phyloP scores from a whole-genome alignment of 1,140 invertebrate genomes.

The Drosophila bocqueti region DNA sequence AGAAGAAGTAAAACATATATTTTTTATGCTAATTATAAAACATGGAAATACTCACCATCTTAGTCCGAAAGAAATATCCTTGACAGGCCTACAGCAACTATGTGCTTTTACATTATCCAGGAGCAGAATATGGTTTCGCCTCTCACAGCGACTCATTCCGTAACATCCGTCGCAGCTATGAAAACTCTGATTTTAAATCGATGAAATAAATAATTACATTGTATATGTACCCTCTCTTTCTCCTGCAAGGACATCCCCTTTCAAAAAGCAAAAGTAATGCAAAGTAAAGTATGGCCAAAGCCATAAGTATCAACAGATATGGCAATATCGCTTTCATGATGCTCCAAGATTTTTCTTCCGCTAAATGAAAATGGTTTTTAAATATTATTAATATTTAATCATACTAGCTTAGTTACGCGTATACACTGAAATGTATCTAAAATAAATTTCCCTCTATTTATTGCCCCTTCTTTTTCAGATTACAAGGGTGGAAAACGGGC shows the following conservation, averaged over 20 bases:
- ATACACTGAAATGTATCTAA: neutral
- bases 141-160: conserved; percentile 3
- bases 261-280: conserved; percentile 7
- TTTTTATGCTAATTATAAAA: too few species aligned
- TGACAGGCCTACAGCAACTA: neutral
- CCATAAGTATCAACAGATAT: conserved; percentile 2
- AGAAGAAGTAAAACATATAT: neutral
- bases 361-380: conserved; percentile 8
- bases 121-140: conserved; percentile 12
- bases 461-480: conserved; percentile 8
- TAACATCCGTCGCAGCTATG: neutral
- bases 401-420: neutral
- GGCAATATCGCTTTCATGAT: conserved; percentile 1
- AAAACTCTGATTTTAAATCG: neutral
- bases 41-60: neutral
- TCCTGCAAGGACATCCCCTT: conserved; percentile 1
- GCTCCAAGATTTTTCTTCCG: neutral
- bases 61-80: conserved; percentile 4
- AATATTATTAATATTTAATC: neutral
- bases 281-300: conserved; percentile 14
- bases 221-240: neutral
- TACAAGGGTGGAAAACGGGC: neutral
- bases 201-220: neutral
- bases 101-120: conserved; percentile 5
- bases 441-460: conserved; percentile 38